A percentile compares a stretch with the other conserved stretches of the same genome.
phyloP scores from a whole-genome alignment of 2,797 vertebrate species.

The Alfaro cultratus region DNA sequence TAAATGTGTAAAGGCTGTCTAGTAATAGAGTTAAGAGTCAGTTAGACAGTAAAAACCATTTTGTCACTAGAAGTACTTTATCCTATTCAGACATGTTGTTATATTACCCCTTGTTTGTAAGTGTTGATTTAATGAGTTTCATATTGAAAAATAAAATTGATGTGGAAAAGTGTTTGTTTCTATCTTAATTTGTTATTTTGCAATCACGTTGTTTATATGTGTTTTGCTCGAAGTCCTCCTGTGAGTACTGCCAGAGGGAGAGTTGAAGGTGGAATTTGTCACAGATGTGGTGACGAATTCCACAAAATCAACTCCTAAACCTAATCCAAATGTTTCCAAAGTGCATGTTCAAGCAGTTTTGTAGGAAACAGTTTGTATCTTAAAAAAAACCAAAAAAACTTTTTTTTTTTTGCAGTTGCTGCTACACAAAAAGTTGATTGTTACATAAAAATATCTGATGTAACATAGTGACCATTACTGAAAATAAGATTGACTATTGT shows the following conservation, averaged over 20 bases:
- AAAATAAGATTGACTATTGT: neutral
- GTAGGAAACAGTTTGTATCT: neutral
- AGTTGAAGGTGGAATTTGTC: no score
- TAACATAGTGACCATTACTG: neutral
- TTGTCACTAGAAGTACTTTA: neutral
- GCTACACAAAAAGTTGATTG: neutral
- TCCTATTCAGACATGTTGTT: no score
- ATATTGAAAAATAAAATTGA: neutral
- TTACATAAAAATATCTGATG: neutral
- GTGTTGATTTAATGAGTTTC: neutral
- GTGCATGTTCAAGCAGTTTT: neutral
- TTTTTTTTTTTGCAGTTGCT: neutral
- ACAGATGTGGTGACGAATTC: no score
- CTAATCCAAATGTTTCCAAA: neutral
- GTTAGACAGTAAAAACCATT: neutral
- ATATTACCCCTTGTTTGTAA: no score
- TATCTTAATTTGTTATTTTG: neutral
- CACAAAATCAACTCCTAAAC: neutral
- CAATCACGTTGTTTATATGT: neutral
- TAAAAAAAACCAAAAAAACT: neutral
- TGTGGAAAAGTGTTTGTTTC: neutral
- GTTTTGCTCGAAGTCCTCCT: neutral
- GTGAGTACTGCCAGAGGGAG: no score
- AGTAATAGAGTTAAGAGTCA: neutral
- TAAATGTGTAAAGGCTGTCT: neutral